Evolutionary conservation across 2,113 vertebrate species (phyloP), one percentile per base, ranked within the genome.

Genomic region (Arothron firmamentum): DNA sequence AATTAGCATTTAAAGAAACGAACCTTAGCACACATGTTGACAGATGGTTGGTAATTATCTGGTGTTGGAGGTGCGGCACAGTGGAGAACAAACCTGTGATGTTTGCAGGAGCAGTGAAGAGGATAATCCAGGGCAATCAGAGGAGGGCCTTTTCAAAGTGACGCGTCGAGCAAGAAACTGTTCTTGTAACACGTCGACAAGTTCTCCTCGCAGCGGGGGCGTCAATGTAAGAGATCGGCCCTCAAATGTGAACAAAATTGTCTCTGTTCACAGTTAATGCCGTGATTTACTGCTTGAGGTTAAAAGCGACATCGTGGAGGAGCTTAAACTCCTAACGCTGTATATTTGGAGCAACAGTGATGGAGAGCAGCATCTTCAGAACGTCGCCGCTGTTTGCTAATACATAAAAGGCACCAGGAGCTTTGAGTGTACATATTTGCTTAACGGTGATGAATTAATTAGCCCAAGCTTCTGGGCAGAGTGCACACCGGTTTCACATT

Each of bases 1-100:
- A 87, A 87, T 87, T 81, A 86, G 66, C 70, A 28, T 48, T 55
- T 61, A 72, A 81, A 81, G 67, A 83, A 81, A 77, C 76, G 77
- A 73, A 66, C 71, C 50, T 17, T 48, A 57, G 17, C 66, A 65
- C 71, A 61, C 61, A 70, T 64, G 19, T 31, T 16, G 50, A 61
- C 59, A 23, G 50, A 70, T 49, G 53, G 63, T 70, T 81, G 74
- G 45, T 60, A 53, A 55, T 74, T 56, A 61, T 62, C 28, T 31
- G 28, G 3, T 31, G 52, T 49, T 50, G 60, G 53, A 57, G 31
- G 52, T 31, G 28, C 28, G 6, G 28, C 28, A 31, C 28, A 31
- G 28, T 31, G 28, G 28, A 6, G 28, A 31, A 31, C 28, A 31
- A 31, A 31, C 67, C 56, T 56, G 52, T 59, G 42, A 31, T 31